These are phyloP conservation scores for Melospiza georgiana DNA, from an alignment of 2,113 vertebrate species.

Conservation along the genomic window DNA sequence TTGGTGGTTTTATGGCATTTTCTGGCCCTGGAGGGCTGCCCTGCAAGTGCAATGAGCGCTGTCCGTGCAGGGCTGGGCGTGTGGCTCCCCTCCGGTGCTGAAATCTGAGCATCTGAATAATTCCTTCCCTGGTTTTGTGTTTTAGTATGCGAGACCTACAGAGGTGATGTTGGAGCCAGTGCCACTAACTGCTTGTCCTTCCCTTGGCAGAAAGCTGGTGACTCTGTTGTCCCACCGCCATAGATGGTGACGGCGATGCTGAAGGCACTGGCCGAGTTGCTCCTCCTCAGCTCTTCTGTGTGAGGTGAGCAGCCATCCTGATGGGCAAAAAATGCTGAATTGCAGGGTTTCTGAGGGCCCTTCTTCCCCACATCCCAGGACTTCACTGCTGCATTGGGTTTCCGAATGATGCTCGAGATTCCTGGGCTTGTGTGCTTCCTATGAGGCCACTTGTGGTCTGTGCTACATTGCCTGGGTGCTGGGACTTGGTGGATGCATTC, in stretches of 20 bases:
- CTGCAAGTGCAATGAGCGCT: neutral
- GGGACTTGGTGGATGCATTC: neutral
- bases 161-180: neutral
- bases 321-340: fast-evolving
- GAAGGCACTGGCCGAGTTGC: neutral
- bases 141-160: neutral
- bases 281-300: conserved; percentile 42
- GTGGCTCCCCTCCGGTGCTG: neutral
- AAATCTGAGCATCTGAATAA: neutral
- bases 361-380: no score
- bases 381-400: neutral
- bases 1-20: neutral
- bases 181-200: neutral
- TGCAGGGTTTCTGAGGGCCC: neutral
- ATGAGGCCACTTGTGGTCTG: neutral
- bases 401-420: neutral
- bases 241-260: conserved; percentile 40
- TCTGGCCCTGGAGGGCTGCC: neutral
- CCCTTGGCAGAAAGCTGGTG: neutral
- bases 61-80: fast-evolving
- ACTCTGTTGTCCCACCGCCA: neutral
- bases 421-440: neutral
- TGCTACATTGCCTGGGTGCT: neutral
- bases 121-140: neutral
- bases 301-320: conserved; percentile 38